Percentiles rank a stretch among this genome's conserved stretches.
Conservation (phyloP, 1,140 invertebrate species). For the Drosophila repleta region DNA sequence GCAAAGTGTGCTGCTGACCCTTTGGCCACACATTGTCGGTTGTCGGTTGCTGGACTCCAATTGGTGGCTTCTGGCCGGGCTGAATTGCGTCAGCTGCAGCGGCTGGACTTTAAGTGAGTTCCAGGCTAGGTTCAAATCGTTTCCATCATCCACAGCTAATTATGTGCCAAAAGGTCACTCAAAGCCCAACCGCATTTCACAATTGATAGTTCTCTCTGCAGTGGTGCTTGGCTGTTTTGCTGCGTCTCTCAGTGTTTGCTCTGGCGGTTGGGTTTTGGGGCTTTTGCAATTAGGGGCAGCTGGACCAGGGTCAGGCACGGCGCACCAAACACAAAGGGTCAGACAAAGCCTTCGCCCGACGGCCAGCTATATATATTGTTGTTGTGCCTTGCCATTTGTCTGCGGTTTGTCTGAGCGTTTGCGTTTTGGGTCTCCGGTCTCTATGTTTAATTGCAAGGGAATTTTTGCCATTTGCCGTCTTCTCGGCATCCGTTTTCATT, state of each 20-base stretch:
- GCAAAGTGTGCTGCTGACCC: constrained; percentile 1
- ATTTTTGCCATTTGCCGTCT: constrained; percentile 37
- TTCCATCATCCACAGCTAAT: constrained; percentile 41
- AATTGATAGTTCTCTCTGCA: constrained; percentile 34
- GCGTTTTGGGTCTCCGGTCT: constrained; percentile 17
- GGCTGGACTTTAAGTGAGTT: background rate
- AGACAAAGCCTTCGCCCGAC: constrained; percentile 20
- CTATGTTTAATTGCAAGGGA: constrained; percentile 52
- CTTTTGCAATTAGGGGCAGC: constrained; percentile 33
- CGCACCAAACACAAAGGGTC: constrained; percentile 13
- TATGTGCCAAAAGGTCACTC: constrained; percentile 40
- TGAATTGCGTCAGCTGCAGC: background rate
- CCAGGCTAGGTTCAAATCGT: background rate
- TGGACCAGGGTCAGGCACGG: background rate
- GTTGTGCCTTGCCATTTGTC: constrained; percentile 32
- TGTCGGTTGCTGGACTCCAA: constrained; percentile 14
- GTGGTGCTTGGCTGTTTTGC: constrained; percentile 22
- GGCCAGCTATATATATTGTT: constrained; percentile 1
- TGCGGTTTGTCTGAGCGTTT: constrained; percentile 49
- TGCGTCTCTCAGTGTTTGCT: constrained; percentile 7
- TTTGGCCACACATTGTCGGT: constrained; percentile 35
- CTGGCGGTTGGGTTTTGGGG: constrained; percentile 7
- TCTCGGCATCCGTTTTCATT: constrained; percentile 25
- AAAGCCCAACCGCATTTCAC: constrained; percentile 31
- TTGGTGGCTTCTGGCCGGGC: constrained; percentile 1